Base-by-base conservation (phyloP, 2,888 invertebrate species). In the Muschampia plurimacula region DNA sequence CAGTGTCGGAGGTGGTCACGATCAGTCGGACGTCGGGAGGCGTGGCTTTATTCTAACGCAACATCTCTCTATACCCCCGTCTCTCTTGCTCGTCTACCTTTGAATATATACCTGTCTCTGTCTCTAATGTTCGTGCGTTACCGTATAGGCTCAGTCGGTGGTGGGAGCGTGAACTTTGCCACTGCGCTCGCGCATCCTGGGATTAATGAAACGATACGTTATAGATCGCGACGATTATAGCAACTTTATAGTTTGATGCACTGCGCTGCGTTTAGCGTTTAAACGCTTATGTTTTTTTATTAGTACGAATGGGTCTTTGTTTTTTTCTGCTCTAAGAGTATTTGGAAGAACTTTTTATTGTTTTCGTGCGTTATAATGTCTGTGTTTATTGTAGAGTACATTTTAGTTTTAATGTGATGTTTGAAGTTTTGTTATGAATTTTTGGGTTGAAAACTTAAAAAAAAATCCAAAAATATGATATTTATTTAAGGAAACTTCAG, bases 111-210 rank as follows among this genome's bases (percentile, higher is more conserved):
- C 10, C 79, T 75, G 68, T 91, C 87, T 86, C 85, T 44, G 64
- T 89, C 86, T 89, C 89, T 90, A 90, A 89, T 82, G 82, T 81
- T 82, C 82, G 92, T 91, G 91, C 91, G 87, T 88, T 91, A 92
- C 89, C 86, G 89, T 78, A 75, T 74, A 76, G 79, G 75, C 79
- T 77, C 52, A 22, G 77, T 79, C 76, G 79, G 86, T 89, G 90
- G 93, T 88, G 91, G 93, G 91, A 85, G 87, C 88, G 87, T 91
- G 92, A 93, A 93, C 92, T 92, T 92, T 93, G 91, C 88, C 92
- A 92, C 88, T 87, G 90, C 88, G 89, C 82, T 77, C 67, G 72
- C 72, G 72, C 72, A 72, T 72, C 72, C 67, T 69, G 85, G 81
- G 89, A 90, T 89, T 91, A 90, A 91, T 90, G 90, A 89, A 87